A percentile compares a stretch with the other conserved stretches of the same genome.
Conservation (phyloP, 2,113 vertebrate species). For the Hippotragus niger region DNA sequence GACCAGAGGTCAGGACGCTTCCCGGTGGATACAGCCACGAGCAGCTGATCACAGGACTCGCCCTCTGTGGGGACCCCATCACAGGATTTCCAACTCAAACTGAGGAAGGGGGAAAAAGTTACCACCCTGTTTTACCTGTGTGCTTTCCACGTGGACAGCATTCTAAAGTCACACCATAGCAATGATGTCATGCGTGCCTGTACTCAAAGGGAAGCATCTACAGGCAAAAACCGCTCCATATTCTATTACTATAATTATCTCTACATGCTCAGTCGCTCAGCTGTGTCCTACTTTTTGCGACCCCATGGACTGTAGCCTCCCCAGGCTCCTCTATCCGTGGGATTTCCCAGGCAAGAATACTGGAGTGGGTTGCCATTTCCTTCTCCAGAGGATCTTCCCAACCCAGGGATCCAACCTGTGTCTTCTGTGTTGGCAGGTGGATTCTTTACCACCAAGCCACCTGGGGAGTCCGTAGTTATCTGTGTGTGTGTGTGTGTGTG, state of each 20-base stretch:
- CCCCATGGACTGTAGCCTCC: background rate
- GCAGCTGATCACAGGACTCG: background rate
- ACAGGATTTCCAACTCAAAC: background rate
- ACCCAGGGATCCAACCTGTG: background rate
- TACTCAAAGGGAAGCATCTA: background rate
- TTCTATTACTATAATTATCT: background rate
- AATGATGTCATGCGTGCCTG: background rate
- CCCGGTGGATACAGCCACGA: rapidly evolving
- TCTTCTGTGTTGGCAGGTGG: background rate
- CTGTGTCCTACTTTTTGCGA: background rate
- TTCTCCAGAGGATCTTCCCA: background rate
- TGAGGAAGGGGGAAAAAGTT: background rate
- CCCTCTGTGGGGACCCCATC: background rate
- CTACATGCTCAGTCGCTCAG: rapidly evolving
- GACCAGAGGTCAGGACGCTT: background rate
- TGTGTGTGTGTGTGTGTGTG: background rate
- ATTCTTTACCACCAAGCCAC: background rate
- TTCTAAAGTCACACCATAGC: background rate
- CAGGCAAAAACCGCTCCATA: background rate
- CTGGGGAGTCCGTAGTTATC: background rate
- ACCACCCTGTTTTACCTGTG: background rate
- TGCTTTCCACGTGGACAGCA: background rate
- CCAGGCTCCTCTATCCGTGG: background rate
- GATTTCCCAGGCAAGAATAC: background rate
- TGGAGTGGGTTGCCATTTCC: background rate